Evolutionary conservation across 2,888 invertebrate species (phyloP), one percentile per base, ranked within the genome.

Genomic region (Entomobrya multifasciata): DNA sequence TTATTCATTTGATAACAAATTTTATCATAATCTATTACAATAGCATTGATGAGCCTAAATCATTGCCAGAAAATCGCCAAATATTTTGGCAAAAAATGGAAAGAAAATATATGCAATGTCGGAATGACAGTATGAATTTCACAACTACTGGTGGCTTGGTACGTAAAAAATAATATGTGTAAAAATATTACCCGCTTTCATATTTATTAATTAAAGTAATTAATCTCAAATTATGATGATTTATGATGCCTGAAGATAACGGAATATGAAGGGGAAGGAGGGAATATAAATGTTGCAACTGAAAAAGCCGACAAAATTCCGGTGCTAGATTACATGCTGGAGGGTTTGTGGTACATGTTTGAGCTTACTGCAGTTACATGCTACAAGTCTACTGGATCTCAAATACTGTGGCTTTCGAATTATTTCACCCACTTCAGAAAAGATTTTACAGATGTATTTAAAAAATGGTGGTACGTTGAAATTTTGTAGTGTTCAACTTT

Each of bases 331-430:
- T 44, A 15, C 30, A 30, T 82, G 15, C 52, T 82, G 8, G 72
- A 72, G 25, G 82, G 82, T 41, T 30, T 81, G 2, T 81, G 81
- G 81, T 60, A 47, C 22, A 82, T 82, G 82, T 82, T 82, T 57
- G 20, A 81, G 25, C 41, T 70, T 0, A 65, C 65, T 22, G 81
- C 72, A 5, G 74, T 11, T 1, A 11, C 36, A 4, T 81, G 81
- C 27, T 81, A 81, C 25, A 20, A 22, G 17, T n/a, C 57, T 22
- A 25, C 30, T n/a, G 27, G 17, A 4, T 36, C 57, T 5, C 1
- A 30, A 30, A 57, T 41, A 11, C 11, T 13, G 15, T 82, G 82
- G 82, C 44, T 82, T 0, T 10, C 82, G n/a, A 44, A 82, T 0
- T 72, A 44, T 47, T 82, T 82, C 17, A 17, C 4, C 27, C 3